phyloP scores from a whole-genome alignment of 2,113 vertebrate species.

The Solea senegalensis region DNA sequence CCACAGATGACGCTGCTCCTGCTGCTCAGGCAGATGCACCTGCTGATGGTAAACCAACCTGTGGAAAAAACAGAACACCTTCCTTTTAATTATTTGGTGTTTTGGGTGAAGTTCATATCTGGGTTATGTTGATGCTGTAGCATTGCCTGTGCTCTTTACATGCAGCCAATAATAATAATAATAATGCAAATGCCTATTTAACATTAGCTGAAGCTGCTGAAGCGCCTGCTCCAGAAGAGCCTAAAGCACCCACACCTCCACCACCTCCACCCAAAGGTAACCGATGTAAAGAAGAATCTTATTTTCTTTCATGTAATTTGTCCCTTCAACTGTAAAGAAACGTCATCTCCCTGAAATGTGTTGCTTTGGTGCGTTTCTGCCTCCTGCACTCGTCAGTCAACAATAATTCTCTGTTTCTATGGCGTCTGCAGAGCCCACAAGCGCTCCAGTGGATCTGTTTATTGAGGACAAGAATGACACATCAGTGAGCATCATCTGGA shows the following conservation, averaged over 20 bases:
- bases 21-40: slow-evolving; percentile 42
- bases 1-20: slow-evolving; percentile 42
- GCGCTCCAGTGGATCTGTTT: slow-evolving; percentile 82
- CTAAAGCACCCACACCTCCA: slow-evolving; percentile 78
- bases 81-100: not conserved
- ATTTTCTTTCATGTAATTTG: too few relatives aligned
- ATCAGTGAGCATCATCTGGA: slow-evolving; percentile 90
- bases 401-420: not conserved
- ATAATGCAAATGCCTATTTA: slow-evolving; percentile 58
- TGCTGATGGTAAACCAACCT: slow-evolving; percentile 54
- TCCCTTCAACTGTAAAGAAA: too few relatives aligned
- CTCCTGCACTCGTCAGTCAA: too few relatives aligned
- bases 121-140: slow-evolving; percentile 28
- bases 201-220: slow-evolving; percentile 76
- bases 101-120: not conserved
- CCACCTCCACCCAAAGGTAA: slow-evolving; percentile 80
- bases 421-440: slow-evolving; percentile 83
- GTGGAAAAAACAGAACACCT: slow-evolving; percentile 15
- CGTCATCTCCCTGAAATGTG: not conserved
- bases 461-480: slow-evolving; percentile 89
- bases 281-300: not conserved
- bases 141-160: slow-evolving; percentile 38
- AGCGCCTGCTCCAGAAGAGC: slow-evolving; percentile 72
- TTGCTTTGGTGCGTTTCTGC: not conserved
- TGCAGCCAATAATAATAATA: slow-evolving; percentile 44